These are phyloP conservation scores for Bostrychus sinensis DNA, from an alignment of 2,113 vertebrate species.

Conservation along the genomic window DNA sequence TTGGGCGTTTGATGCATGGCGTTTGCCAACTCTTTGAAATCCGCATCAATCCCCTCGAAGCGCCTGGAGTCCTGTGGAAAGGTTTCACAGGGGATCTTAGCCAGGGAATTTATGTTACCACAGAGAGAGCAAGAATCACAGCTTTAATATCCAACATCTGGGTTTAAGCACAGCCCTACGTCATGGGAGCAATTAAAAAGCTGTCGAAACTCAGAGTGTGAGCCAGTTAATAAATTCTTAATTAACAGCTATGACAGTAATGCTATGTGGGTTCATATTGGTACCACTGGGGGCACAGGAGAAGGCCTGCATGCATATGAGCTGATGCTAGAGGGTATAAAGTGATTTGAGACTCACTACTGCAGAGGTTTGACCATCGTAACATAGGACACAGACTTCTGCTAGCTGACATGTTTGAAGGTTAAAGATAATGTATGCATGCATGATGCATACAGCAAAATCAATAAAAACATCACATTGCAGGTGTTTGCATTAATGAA, in stretches of 20 bases:
- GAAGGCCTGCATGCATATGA: conserved; percentile 16
- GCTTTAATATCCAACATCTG: conserved; percentile 71
- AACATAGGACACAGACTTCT: no score
- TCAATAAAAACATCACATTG: no score
- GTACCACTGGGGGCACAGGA: conserved; percentile 6
- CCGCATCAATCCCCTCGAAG: conserved; percentile 89
- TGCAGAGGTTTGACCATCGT: not conserved
- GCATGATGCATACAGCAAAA: no score
- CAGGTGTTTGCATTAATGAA: not conserved
- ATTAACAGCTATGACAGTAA: conserved; percentile 33
- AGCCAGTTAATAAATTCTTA: conserved; percentile 41
- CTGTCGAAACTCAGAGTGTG: conserved; percentile 31
- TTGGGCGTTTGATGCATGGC: conserved; percentile 86
- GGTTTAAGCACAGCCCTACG: conserved; percentile 40
- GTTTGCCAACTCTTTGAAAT: conserved; percentile 88
- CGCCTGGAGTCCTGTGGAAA: conserved; percentile 86
- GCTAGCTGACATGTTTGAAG: no score
- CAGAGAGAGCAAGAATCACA: conserved; percentile 33
- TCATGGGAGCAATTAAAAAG: conserved; percentile 57
- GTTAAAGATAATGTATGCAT: no score
- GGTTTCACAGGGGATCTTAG: conserved; percentile 46
- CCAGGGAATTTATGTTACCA: conserved; percentile 34
- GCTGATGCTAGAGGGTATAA: not conserved
- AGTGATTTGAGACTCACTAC: not conserved
- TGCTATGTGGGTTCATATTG: conserved; percentile 27